Base-by-base conservation (phyloP, 1,140 invertebrate genomes). In the Pteromalus puparum region DNA sequence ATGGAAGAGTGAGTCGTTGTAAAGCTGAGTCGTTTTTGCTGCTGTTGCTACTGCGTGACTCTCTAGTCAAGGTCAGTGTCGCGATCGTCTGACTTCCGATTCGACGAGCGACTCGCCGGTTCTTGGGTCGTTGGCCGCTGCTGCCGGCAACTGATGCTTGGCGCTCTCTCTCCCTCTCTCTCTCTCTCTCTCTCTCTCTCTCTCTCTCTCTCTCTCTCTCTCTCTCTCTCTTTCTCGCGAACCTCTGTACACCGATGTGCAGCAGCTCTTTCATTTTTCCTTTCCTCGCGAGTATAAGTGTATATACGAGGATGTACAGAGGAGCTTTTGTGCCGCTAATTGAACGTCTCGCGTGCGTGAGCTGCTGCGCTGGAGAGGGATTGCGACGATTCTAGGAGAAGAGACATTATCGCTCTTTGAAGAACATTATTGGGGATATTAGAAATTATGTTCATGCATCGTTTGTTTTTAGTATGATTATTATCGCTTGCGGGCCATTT, bases 81-180 rank as follows among this genome's bases (percentile, higher is more conserved):
- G 75, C 48, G 46, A 65, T 75, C 38, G 21, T 46, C 46, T 30
- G 75, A 53, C 65, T 77, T 77, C 48, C 65, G 53, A 79, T 79
- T 79, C 61, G 21, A 68, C 77, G 48, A 13, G 26, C 72, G 30
- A 34, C 2, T 46, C 42, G 74, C 74, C 77, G 38, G 38, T 42
- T 42, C 38, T 42, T 30, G 30, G 65, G 65, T 79, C 77, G 61
- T 79, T 68, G 77, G 28, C 77, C 34, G 77, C 28, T 42, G 38
- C 38, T 10, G 38, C 38, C 38, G 38, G 10, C 38, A 42, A 42
- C 38, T 10, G 38, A 38, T 38, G 38, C 9, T 30, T n/a, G n/a
- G n/a, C n/a, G n/a, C 30, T 1, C 30, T 30, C 30, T 30, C 1
- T 30, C 30, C 5, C 30, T 34, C 30, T 6, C 30, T 30, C 67